phyloP scores from a whole-genome alignment of 2,797 vertebrate species.

The Acanthis flammea region DNA sequence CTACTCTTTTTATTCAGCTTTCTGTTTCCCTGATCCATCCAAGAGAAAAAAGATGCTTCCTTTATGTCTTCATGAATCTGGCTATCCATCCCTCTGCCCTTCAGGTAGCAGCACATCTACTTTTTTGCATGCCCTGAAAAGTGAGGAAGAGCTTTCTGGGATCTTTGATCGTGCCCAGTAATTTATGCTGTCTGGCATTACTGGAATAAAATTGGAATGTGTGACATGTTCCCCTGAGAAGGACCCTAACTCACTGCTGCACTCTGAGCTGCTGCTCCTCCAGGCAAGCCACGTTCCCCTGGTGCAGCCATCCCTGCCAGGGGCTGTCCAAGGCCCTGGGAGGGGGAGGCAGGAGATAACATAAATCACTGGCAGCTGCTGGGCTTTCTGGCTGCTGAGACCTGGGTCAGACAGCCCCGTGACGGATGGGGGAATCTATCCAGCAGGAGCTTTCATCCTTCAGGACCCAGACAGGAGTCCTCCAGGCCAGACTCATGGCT shows the following conservation, averaged over 20 bases:
- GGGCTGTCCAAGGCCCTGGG: background rate
- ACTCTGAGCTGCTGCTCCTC: background rate
- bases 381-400: background rate
- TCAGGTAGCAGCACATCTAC: background rate
- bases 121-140: background rate
- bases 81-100: background rate
- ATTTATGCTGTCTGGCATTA: background rate
- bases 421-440: background rate
- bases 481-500: background rate
- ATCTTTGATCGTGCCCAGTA: background rate
- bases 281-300: background rate
- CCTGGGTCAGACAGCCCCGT: background rate
- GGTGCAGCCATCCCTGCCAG: background rate
- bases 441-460: background rate
- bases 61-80: background rate
- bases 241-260: background rate
- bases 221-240: background rate
- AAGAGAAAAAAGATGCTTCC: background rate
- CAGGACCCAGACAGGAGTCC: background rate
- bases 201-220: background rate
- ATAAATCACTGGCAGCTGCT: background rate
- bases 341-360: background rate
- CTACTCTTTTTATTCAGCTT: fast-evolving
- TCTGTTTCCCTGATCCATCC: background rate
- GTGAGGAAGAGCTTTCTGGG: background rate